These are phyloP conservation scores for Siderastrea radians DNA, from an alignment of 92 coral and sea anemone genomes.

Conservation along the genomic window DNA sequence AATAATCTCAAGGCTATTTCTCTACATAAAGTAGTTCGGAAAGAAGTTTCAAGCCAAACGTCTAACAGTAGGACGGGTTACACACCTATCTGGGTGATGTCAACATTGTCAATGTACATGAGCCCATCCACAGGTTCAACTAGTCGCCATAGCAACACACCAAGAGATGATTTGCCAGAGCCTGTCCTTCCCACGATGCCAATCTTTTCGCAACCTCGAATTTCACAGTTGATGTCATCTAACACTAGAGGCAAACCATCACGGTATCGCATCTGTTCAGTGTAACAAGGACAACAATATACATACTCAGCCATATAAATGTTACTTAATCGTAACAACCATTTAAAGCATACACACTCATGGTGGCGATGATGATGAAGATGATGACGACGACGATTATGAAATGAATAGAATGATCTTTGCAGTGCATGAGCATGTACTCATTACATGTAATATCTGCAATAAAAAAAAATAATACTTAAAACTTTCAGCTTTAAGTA, in stretches of 20 bases:
- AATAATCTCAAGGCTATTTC: too few species aligned
- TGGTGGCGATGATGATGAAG: too few species aligned
- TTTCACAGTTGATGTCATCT: slow-evolving; percentile 80
- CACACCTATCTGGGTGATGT: slow-evolving; percentile 80
- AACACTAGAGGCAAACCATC: slow-evolving; percentile 87
- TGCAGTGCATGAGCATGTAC: too few species aligned
- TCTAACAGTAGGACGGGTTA: not conserved
- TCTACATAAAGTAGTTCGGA: too few species aligned
- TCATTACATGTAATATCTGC: too few species aligned
- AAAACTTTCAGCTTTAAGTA: too few species aligned
- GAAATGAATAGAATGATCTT: too few species aligned
- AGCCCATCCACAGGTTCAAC: slow-evolving; percentile 87
- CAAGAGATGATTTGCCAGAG: slow-evolving; percentile 95
- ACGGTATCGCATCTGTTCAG: slow-evolving; percentile 91
- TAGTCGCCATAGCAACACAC: slow-evolving; percentile 90
- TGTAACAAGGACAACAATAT: not conserved
- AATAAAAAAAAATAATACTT: too few species aligned
- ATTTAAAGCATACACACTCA: too few species aligned
- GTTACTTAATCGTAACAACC: too few species aligned
- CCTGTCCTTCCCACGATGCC: slow-evolving; percentile 99
- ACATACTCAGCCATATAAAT: too few species aligned
- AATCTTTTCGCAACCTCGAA: slow-evolving; percentile 84
- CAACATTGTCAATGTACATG: slow-evolving; percentile 82
- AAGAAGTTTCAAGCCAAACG: not conserved
- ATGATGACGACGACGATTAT: too few species aligned